Evolutionary conservation across 2,797 vertebrate species (phyloP), one percentile per base, ranked within the genome.

Genomic region (Etheostoma perlongum): DNA sequence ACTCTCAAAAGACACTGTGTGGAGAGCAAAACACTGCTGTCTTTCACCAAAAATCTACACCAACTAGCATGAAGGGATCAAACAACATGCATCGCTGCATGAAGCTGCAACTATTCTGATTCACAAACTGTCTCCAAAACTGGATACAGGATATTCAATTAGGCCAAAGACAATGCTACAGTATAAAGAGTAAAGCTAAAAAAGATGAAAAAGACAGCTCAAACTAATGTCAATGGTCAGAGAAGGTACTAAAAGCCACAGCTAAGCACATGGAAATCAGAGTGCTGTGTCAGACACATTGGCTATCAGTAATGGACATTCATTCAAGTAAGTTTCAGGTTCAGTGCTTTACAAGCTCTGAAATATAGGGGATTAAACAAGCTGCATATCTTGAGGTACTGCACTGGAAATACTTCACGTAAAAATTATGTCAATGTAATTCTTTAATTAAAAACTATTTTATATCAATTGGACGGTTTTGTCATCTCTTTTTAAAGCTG

Each of bases 221-320:
- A 83, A 74, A 82, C 67, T 67, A 78, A 71, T 68, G 72, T 68
- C 70, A 69, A 25, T 69, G 66, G 76, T 85, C 73, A 79, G 70
- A 70, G 70, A 73, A 72, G 58, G 69, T 78, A 76, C 49, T 80
- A 67, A 86, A 88, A 92, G 48, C 76, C 79, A 69, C 48, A 85
- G 87, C 86, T 88, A 86, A 91, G 90, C 79, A 70, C 85, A 74
- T 79, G 79, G 73, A 79, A 89, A 89, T 80, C 79, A 82, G 90
- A 90, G 84, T 94, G 87, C 89, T 90, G 91, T 84, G 89, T 88
- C 89, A 88, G 88, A 91, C 83, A 82, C 78, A 90, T 84, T 82
- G 88, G 84, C 82, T 92, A 86, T 91, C 90, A 88, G 82, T 87
- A 85, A 86, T 88, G 83, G 88, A 85, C 86, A 93, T 92, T 92